Evolutionary conservation across 2,113 vertebrate species (phyloP).

Genomic region (Tragelaphus buxtoni): DNA sequence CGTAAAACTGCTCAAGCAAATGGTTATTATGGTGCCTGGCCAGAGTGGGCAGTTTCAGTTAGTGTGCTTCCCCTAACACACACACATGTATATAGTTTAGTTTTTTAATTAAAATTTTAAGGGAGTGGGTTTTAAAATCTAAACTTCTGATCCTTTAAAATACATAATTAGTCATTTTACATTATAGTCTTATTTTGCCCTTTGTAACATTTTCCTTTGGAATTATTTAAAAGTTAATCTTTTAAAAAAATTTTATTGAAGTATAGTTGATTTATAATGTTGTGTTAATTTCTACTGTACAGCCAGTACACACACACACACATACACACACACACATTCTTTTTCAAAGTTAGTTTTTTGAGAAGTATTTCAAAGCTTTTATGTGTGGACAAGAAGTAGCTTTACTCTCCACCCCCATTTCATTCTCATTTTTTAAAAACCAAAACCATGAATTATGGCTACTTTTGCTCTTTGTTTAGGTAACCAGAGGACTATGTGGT

Average conservation of each 20-base stretch:
- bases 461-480: background rate
- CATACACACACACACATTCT: background rate
- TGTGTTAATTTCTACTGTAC: background rate
- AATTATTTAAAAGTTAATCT: constrained; percentile 30
- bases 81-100: background rate
- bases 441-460: background rate
- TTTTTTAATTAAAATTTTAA: constrained; percentile 30
- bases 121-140: background rate
- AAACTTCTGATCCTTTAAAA: constrained; percentile 1
- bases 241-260: background rate
- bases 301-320: background rate
- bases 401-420: background rate
- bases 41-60: background rate
- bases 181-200: background rate
- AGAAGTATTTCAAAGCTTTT: constrained; percentile 38
- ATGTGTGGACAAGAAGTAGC: constrained; percentile 10
- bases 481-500: background rate
- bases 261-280: background rate
- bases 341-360: constrained; percentile 40
- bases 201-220: constrained; percentile 12
- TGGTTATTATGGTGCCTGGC: background rate
- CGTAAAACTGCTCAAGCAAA: background rate
- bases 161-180: background rate
- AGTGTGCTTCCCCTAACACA: background rate
- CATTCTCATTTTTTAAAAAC: background rate